A percentile compares a stretch with the other conserved stretches of the same genome.
Evolutionary conservation across 1,140 invertebrate species (phyloP).

Genomic region (Gryllus bimaculatus): DNA sequence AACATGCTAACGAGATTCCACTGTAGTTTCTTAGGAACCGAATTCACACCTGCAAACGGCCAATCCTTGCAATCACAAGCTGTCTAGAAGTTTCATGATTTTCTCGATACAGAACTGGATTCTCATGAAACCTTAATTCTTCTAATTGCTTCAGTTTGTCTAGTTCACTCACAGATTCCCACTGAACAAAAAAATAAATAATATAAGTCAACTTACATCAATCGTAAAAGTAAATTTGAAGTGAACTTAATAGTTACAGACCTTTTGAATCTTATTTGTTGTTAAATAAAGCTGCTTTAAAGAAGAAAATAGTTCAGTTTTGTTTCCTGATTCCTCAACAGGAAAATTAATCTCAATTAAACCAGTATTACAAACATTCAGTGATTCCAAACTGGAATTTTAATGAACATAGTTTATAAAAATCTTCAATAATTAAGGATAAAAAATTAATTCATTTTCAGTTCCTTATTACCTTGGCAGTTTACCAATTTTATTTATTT

Average conservation of each 20-base stretch:
- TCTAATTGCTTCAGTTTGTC: constrained; percentile 17
- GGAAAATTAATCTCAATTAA: constrained; percentile 16
- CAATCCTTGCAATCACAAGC: constrained; percentile 20
- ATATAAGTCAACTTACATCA: background rate
- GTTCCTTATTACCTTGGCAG: constrained; percentile 10
- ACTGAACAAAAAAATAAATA: constrained; percentile 11
- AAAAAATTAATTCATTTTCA: background rate
- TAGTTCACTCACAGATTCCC: constrained; percentile 20
- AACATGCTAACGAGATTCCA: too few species aligned
- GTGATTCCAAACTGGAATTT: constrained; percentile 18
- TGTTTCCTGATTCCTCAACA: background rate
- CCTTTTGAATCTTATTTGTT: background rate
- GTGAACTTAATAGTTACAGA: too few species aligned
- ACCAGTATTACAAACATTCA: constrained; percentile 17
- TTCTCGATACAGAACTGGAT: constrained; percentile 16
- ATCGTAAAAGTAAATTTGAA: too few species aligned
- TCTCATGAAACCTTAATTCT: constrained; percentile 16
- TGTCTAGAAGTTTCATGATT: constrained; percentile 17
- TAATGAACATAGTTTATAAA: background rate
- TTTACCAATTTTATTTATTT: constrained; percentile 17
- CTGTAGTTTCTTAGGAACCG: too few species aligned
- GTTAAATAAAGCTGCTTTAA: background rate
- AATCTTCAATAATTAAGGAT: background rate
- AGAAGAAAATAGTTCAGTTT: constrained; percentile 6
- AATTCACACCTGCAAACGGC: constrained; percentile 9